Base-by-base conservation (phyloP, 1,140 invertebrate genomes). In the Galleria mellonella region DNA sequence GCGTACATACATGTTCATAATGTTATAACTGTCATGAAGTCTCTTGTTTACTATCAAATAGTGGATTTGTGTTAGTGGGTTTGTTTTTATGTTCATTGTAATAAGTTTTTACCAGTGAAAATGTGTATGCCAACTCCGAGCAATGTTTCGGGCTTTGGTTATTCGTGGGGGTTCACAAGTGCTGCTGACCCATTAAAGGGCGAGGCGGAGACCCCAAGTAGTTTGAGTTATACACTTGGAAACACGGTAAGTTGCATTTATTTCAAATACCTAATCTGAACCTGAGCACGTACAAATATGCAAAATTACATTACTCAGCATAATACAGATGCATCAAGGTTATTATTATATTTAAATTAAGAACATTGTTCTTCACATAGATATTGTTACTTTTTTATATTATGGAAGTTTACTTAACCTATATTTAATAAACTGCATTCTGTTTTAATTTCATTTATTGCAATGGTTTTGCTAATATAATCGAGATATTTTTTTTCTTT, bases 51-150 rank as follows among this genome's bases (percentile, higher is more conserved):
- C 76, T 71, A 78, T 79, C 65, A 68, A 61, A 60, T 50, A 60
- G 51, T 65, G 58, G 41, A 72, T 73, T 70, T 82, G 64, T 82
- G 70, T 78, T 76, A 63, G 69, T 77, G 42, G 51, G 57, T 71
- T 37, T 71, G 62, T 65, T 70, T 72, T 70, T 63, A 42, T 54
- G 53, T 43, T 66, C 57, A 56, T 73, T 57, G 62, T 65, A 53
- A 46, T 54, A 47, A 38, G 47, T 48, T 50, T 53, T 64, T 46
- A 13, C 50, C 60, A 37, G 32, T 48, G 55, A 87, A 83, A 71
- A 87, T 87, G 86, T 87, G 86, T 81, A 87, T 86, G 86, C 86
- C 86, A 45, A 87, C 83, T 38, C 85, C 85, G 46, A 86, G 69
- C 38, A 87, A 86, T 74, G 86, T 86, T 33, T 77, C 86, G 52